Percentiles rank a stretch among this genome's conserved stretches.
Evolutionary conservation across 2,797 vertebrate genomes (phyloP).

Genomic region (Cottoperca gobio): DNA sequence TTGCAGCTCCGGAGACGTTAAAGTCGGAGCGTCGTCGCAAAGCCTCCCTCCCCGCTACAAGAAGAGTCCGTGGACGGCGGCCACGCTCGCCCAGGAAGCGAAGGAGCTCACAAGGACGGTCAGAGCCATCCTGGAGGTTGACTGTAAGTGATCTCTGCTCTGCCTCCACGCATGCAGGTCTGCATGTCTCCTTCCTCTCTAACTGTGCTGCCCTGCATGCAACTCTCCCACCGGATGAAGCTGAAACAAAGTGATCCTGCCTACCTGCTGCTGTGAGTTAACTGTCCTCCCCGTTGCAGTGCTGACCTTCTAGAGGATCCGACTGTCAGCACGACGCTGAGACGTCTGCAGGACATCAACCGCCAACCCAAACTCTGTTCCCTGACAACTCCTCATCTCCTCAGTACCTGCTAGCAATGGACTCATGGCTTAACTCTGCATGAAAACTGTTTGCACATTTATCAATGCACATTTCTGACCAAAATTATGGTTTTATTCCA

Average conservation of each 20-base stretch:
- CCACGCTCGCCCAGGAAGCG: slow-evolving; percentile 87
- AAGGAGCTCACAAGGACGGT: slow-evolving; percentile 89
- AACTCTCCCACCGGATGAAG: too few species aligned
- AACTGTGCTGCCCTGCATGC: too few species aligned
- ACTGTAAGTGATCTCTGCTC: slow-evolving; percentile 88
- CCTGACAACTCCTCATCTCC: slow-evolving; percentile 47
- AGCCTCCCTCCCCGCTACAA: slow-evolving; percentile 74
- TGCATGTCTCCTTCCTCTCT: slow-evolving; percentile 38
- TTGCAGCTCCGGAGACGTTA: slow-evolving; percentile 83
- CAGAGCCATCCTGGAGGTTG: slow-evolving; percentile 87
- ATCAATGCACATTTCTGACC: not conserved
- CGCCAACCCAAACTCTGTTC: slow-evolving; percentile 15
- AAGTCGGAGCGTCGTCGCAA: slow-evolving; percentile 73
- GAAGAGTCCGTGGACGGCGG: slow-evolving; percentile 77
- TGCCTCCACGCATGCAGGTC: slow-evolving; percentile 34
- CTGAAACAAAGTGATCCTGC: too few species aligned
- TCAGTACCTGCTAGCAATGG: slow-evolving; percentile 32
- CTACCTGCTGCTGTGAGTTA: slow-evolving; percentile 35
- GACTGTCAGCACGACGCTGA: not conserved
- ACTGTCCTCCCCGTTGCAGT: slow-evolving; percentile 72
- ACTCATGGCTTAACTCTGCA: slow-evolving; percentile 56
- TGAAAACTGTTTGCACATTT: slow-evolving; percentile 27
- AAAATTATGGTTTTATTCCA: not conserved
- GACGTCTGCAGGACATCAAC: slow-evolving; percentile 20
- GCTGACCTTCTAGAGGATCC: slow-evolving; percentile 74